phyloP scores from a whole-genome alignment of 2,888 invertebrate genomes.

The Ichneumon xanthorius region DNA sequence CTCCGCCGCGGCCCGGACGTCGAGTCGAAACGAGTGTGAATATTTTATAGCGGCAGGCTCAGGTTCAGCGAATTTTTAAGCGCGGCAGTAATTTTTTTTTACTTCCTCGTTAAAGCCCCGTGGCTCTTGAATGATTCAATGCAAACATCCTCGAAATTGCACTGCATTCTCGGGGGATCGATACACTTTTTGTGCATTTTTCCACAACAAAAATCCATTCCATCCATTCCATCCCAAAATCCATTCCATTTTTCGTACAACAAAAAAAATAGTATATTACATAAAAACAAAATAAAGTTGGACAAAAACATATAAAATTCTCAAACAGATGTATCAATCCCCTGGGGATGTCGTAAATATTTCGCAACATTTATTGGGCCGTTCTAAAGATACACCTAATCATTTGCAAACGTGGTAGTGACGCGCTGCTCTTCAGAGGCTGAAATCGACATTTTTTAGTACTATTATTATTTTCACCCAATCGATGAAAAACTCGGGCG shows the following conservation, averaged over 20 bases:
- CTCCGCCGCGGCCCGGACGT: not conserved
- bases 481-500: not conserved
- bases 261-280: not conserved
- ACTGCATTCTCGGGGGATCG: not conserved
- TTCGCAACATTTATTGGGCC: too few relatives aligned
- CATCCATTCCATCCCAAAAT: too few relatives aligned
- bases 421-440: not conserved
- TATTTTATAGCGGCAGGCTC: not conserved
- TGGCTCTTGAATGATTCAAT: not conserved
- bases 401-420: not conserved
- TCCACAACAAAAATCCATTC: too few relatives aligned
- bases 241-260: not conserved
- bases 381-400: too few relatives aligned
- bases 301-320: too few relatives aligned
- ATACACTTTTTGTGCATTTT: not conserved
- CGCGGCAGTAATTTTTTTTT: not conserved
- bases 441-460: not conserved
- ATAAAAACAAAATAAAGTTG: too few relatives aligned
- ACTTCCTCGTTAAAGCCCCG: not conserved
- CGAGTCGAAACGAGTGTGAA: not conserved
- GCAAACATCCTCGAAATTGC: not conserved
- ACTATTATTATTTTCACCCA: not conserved
- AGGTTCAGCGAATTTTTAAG: not conserved
- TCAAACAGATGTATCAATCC: too few relatives aligned
- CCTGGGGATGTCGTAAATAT: too few relatives aligned